phyloP scores from a whole-genome alignment of 1,140 invertebrate genomes.

The Cecropterus lyciades region DNA sequence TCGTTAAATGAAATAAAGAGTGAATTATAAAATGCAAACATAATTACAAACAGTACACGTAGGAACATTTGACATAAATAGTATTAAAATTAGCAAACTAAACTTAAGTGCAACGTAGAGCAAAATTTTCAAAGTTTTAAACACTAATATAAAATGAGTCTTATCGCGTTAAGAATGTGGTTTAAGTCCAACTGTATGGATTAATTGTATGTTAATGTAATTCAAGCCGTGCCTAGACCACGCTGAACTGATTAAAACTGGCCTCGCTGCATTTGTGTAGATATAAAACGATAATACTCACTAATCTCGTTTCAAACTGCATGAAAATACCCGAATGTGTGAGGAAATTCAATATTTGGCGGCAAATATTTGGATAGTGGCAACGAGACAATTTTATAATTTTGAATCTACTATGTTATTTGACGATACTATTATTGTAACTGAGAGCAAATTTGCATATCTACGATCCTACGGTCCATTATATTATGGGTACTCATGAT shows the following conservation, averaged over 20 bases:
- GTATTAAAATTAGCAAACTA: no score
- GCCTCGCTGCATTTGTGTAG: slow-evolving; percentile 16
- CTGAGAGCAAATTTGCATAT: no score
- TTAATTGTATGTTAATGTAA: slow-evolving; percentile 20
- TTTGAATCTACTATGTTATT: not conserved
- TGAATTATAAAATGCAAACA: no score
- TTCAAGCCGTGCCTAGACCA: slow-evolving; percentile 13
- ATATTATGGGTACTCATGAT: no score
- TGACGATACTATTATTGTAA: no score
- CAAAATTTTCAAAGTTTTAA: no score
- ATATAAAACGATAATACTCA: slow-evolving; percentile 9
- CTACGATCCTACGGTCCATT: no score
- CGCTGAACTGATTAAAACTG: slow-evolving; percentile 9
- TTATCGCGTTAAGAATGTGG: not conserved
- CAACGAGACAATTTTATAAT: not conserved
- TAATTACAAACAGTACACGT: no score
- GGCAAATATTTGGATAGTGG: not conserved
- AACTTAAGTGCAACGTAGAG: no score
- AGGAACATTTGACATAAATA: no score
- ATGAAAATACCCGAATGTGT: slow-evolving; percentile 14
- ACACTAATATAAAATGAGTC: slow-evolving; percentile 2
- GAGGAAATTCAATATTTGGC: slow-evolving; percentile 19
- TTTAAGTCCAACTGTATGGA: slow-evolving; percentile 5
- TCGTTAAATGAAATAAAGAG: no score
- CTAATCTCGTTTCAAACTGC: slow-evolving; percentile 16